phyloP scores from a whole-genome alignment of 1,140 invertebrate genomes.

The Leucophenga varia region DNA sequence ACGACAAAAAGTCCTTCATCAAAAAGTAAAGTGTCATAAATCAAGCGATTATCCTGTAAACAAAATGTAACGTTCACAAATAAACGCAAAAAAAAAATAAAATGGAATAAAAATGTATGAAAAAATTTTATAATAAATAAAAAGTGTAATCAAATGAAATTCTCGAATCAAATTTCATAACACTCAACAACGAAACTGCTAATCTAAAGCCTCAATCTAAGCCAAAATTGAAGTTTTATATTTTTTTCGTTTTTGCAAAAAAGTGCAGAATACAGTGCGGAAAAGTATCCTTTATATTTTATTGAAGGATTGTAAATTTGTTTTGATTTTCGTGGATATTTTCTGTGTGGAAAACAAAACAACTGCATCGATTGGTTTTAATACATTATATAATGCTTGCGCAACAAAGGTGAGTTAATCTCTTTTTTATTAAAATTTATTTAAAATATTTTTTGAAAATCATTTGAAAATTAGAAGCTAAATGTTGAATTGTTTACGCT shows the following conservation, averaged over 20 bases:
- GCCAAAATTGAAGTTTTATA: too few species aligned
- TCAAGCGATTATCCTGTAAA: slow-evolving; percentile 51
- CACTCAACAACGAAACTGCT: neutral
- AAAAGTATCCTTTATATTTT: too few species aligned
- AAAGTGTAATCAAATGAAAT: slow-evolving; percentile 8
- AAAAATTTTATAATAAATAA: slow-evolving; percentile 22
- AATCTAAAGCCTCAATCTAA: too few species aligned
- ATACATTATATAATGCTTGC: slow-evolving; percentile 37
- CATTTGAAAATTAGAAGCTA: too few species aligned
- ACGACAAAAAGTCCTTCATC: slow-evolving; percentile 20
- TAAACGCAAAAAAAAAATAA: slow-evolving; percentile 5
- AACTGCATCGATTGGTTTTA: slow-evolving; percentile 27
- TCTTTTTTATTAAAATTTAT: too few species aligned
- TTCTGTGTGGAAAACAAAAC: slow-evolving; percentile 18
- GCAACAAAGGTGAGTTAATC: slow-evolving; percentile 42
- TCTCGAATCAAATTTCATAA: neutral
- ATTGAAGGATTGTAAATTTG: too few species aligned
- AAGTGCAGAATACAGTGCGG: too few species aligned
- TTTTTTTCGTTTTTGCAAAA: too few species aligned
- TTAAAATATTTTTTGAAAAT: too few species aligned
- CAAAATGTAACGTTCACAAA: slow-evolving; percentile 43
- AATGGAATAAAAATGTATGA: slow-evolving; percentile 15
- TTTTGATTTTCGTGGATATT: too few species aligned
- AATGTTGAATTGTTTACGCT: too few species aligned
- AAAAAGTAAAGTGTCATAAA: slow-evolving; percentile 47